Evolutionary conservation across 1,140 invertebrate species (phyloP), one percentile per base, ranked within the genome.

Genomic region (Melipona quadrifasciata): DNA sequence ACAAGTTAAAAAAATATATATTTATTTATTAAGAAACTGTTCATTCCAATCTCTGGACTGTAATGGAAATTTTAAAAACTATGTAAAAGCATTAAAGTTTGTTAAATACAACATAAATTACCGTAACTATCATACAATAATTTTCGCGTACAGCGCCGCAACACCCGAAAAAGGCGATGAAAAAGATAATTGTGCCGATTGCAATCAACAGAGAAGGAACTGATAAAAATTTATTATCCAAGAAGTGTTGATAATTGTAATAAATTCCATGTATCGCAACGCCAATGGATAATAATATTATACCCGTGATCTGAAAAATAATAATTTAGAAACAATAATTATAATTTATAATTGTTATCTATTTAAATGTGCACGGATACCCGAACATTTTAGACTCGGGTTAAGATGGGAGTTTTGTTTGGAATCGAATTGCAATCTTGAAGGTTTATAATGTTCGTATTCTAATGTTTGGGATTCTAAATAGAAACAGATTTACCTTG

Each of bases 111-210:
- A 10, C 12, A 14, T 27, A 47, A 27, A 57, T 87, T 95, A 97
- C 97, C 90, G 96, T 97, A 64, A 97, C 95, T 53, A 97, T 96
- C 96, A 98, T 97, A 91, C 97, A 97, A 88, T 97, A 96, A 92
- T 96, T 98, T 93, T 98, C 97, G 91, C 96, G 97, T 57, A 97
- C 95, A 1, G 98, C 98, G 53, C 98, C 98, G 93, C 97, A 98
- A 94, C 98, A 98, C 87, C 98, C 98, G 86, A 98, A 97, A 94
- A 98, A 98, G 0, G 97, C 96, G 61, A 98, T 97, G 75, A 98
- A 92, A 91, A 98, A 97, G 68, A 98, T 96, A 64, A 98, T 96
- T 4, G 96, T 92, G 16, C 98, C 98, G 53, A 97, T 96, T 16
- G 97, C 96, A 75, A 98, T 97, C 67, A 98, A 95, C 70, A 98